Base-by-base conservation (phyloP, 2,113 vertebrate genomes). In the Toxotes chatareus region DNA sequence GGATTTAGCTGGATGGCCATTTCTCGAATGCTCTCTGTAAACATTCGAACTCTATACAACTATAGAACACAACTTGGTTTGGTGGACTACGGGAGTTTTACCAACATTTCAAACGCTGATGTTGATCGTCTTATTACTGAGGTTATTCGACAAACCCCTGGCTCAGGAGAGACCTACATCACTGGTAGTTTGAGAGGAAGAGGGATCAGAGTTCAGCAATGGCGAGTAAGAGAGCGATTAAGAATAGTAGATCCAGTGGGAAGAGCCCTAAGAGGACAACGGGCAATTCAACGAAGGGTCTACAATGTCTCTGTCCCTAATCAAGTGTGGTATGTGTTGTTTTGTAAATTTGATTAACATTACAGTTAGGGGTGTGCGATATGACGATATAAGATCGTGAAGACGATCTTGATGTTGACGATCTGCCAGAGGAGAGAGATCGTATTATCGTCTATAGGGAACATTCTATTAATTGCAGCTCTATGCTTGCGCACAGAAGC, bases 1-100 rank as follows among this genome's bases (percentile, higher is more conserved):
- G 60, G 61, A 65, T 80, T 80, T 67, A 67, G 63, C 23, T 81
- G 70, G 70, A 61, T 49, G 23, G 69, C 78, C 61, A 59, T 80
- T 51, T 66, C 70, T 47, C 2, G 7, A 12, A 80, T 72, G 32
- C 42, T 67, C 42, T 60, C 61, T 59, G 71, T 74, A 32, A 81
- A 68, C 36, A 61, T 74, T 1, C 44, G 23, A 68, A 74, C 70
- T 67, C 70, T 68, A 38, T 80, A 74, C 44, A 74, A 74, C 27
- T 27, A 73, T 55, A 81, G 71, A 27, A 42, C 23, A 60, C 32
- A 81, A 51, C 42, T 73, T 0, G 32, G 62, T 67, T 1, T 81
- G 21, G 44, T 53, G 21, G 51, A 73, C 53, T 73, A 65, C 60
- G 53, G 53, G 12, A 80, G 27, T 46, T 73, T 59, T 11, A 51